Evolutionary conservation across 2,797 vertebrate genomes (phyloP).

Genomic region (Potorous gilbertii): DNA sequence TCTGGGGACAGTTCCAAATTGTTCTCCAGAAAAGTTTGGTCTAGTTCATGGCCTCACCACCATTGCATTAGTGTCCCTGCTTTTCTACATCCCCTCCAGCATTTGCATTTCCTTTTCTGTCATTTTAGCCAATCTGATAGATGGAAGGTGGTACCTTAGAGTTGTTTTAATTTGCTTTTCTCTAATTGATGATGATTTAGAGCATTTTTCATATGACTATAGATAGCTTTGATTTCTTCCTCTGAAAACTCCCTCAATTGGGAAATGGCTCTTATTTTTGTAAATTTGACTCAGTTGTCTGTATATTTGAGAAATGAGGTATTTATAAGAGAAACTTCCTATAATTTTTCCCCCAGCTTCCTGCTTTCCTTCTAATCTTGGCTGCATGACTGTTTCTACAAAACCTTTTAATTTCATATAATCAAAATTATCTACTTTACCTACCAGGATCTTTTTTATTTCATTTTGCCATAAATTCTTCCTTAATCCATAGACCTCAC

Average conservation of each 20-base stretch:
- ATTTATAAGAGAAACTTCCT: not conserved
- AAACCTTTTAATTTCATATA: not conserved
- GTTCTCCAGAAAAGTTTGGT: not conserved
- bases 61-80: not conserved
- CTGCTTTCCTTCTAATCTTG: not conserved
- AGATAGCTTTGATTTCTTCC: not conserved
- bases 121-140: too few species aligned
- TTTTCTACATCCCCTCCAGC: not conserved
- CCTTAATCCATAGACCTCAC: not conserved
- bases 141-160: not conserved
- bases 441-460: not conserved
- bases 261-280: not conserved
- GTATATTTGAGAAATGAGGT: not conserved
- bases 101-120: not conserved
- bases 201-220: not conserved
- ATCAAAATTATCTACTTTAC: not conserved
- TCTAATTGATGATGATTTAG: not conserved
- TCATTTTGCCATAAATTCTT: not conserved
- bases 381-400: not conserved
- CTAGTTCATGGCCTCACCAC: not conserved
- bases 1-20: not conserved
- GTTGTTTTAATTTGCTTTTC: not conserved
- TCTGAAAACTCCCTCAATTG: not conserved
- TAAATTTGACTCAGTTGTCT: not conserved
- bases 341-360: not conserved